Conservation (phyloP, 2,888 invertebrate genomes). For the Drosophila lutescens region DNA sequence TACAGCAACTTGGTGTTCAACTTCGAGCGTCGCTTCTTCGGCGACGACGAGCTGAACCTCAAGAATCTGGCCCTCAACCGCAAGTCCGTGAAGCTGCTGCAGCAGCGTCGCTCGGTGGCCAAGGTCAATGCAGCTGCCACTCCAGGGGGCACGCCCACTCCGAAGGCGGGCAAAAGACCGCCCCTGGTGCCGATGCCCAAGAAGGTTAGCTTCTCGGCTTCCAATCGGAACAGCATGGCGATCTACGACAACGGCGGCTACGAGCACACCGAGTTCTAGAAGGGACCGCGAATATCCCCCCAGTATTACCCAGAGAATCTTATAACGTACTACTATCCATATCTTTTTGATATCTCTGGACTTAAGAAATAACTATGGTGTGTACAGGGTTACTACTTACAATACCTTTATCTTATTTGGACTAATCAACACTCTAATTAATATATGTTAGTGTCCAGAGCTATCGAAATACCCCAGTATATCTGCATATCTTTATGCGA, state of each 20-base stretch:
- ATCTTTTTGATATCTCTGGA: not conserved
- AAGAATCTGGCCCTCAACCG: conserved; percentile 81
- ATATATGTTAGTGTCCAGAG: not conserved
- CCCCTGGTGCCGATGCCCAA: conserved; percentile 41
- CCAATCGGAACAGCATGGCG: conserved; percentile 48
- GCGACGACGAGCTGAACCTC: conserved; percentile 81
- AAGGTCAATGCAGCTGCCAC: conserved; percentile 66
- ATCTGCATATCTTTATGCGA: conserved; percentile 12
- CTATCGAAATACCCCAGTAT: not conserved
- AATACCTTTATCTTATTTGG: not conserved
- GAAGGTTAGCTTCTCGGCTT: conserved; percentile 55
- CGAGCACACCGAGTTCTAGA: conserved; percentile 59
- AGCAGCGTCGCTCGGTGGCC: conserved; percentile 75
- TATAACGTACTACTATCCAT: not conserved
- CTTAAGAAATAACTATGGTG: not conserved
- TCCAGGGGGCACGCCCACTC: conserved; percentile 53
- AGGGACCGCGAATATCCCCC: not conserved
- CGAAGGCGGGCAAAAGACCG: conserved; percentile 49
- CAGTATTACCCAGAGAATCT: conserved; percentile 37
- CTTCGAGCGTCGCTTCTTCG: conserved; percentile 81
- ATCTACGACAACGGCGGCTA: conserved; percentile 74
- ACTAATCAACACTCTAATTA: conserved; percentile 2
- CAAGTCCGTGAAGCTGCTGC: conserved; percentile 81
- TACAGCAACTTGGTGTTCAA: conserved; percentile 83
- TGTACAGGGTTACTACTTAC: too few relatives aligned